These are phyloP conservation scores for Chaetodon trifasciatus DNA, from an alignment of 2,797 vertebrate genomes.

Conservation along the genomic window DNA sequence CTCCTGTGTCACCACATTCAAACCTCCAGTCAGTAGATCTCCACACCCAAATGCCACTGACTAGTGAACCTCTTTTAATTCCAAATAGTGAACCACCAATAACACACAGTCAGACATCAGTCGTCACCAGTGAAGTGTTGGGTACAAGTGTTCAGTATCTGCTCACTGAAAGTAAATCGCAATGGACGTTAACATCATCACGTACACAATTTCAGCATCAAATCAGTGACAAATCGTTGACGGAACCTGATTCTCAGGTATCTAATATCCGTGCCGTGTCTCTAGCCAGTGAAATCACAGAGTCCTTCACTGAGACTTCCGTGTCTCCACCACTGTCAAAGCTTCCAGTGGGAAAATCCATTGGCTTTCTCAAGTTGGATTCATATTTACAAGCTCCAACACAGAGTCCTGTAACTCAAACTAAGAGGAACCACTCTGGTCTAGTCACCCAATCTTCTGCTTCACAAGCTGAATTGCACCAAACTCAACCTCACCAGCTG, in stretches of 20 bases:
- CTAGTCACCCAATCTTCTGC: constrained; percentile 15
- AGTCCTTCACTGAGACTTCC: constrained; percentile 9
- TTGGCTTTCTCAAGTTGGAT: constrained; percentile 21
- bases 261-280: not conserved
- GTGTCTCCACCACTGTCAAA: not conserved
- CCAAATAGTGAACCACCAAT: constrained; percentile 22
- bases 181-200: constrained; percentile 11
- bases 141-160: constrained; percentile 22
- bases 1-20: constrained; percentile 61
- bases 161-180: constrained; percentile 18
- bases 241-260: not conserved
- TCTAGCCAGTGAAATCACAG: constrained; percentile 18
- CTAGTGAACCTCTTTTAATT: constrained; percentile 23
- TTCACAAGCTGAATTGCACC: constrained; percentile 11
- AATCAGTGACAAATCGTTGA: not conserved
- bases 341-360: not conserved
- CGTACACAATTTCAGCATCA: constrained; percentile 13
- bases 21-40: constrained; percentile 51
- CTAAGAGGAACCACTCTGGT: not conserved
- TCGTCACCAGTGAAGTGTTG: not conserved
- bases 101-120: constrained; percentile 24
- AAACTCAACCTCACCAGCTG: not conserved
- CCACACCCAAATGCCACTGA: constrained; percentile 29
- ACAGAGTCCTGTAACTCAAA: constrained; percentile 12
- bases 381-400: constrained; percentile 13